Percentiles rank a stretch among this genome's conserved stretches.
phyloP scores from a whole-genome alignment of 1,140 invertebrate genomes.

The Liolophura sinensis region DNA sequence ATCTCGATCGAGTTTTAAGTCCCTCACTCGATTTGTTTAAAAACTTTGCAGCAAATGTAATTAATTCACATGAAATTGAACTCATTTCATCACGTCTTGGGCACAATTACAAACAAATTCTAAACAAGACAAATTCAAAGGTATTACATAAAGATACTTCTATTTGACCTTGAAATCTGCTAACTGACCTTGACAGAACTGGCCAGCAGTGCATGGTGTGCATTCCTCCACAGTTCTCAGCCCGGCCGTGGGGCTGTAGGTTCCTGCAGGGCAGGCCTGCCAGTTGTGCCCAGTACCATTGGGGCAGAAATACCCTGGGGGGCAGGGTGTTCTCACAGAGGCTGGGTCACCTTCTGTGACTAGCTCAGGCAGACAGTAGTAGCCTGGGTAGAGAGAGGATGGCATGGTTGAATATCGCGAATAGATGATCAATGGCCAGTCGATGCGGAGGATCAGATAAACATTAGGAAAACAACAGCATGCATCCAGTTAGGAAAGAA shows the following conservation, averaged over 20 bases:
- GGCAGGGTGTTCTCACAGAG: conserved; percentile 36
- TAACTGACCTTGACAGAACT: conserved; percentile 42
- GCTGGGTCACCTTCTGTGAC: conserved; percentile 29
- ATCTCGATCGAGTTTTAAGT: too few species aligned
- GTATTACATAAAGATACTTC: not conserved
- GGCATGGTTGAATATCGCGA: not conserved
- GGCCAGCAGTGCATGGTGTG: conserved; percentile 43
- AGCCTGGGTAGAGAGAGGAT: conserved; percentile 31
- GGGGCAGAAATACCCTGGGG: conserved; percentile 49
- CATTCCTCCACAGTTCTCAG: conserved; percentile 38
- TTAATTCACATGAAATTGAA: too few species aligned
- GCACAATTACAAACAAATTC: too few species aligned
- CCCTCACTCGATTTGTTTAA: too few species aligned
- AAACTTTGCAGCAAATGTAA: too few species aligned
- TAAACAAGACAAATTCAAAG: too few species aligned
- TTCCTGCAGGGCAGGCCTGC: conserved; percentile 52
- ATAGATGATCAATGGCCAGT: not conserved
- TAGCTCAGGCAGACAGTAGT: conserved; percentile 48
- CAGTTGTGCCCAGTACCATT: conserved; percentile 52
- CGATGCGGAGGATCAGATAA: not conserved
- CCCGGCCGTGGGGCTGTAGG: conserved; percentile 39
- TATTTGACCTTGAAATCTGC: not conserved
- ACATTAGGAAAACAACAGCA: too few species aligned
- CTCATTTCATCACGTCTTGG: too few species aligned
- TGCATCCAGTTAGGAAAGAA: too few species aligned